Percentiles rank a stretch among this genome's conserved stretches.
These are phyloP conservation scores for Pantelozetes paolii DNA, from an alignment of 2,888 invertebrate species.

Conservation along the genomic window DNA sequence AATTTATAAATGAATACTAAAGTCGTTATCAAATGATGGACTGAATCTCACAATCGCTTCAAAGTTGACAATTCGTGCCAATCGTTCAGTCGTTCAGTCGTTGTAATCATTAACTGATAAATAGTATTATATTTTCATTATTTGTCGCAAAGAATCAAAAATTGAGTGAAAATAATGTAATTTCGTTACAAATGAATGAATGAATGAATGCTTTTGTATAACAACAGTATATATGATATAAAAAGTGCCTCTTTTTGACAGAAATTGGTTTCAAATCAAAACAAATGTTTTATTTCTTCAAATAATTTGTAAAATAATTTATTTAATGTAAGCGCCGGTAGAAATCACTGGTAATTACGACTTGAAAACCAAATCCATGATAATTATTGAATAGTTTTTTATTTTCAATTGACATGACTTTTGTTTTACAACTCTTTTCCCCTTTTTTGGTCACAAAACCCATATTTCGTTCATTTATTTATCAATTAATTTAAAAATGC, in stretches of 20 bases:
- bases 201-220: neutral
- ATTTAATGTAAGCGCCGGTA: neutral
- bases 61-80: conserved; percentile 25
- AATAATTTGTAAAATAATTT: conserved; percentile 10
- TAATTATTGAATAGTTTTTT: conserved; percentile 5
- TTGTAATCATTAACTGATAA: conserved; percentile 19
- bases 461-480: neutral
- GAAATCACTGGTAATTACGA: neutral
- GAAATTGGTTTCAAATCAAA: conserved; percentile 13
- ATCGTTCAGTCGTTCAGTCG: neutral
- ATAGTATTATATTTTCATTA: conserved; percentile 32
- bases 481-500: neutral
- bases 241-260: conserved; percentile 30
- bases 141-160: neutral
- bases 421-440: neutral
- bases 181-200: neutral
- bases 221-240: neutral
- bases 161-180: neutral
- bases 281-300: conserved; percentile 11
- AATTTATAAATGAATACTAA: neutral
- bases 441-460: neutral
- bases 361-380: neutral
- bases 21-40: neutral
- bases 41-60: conserved; percentile 33
- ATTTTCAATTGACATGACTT: neutral